These are phyloP conservation scores for Darevskia nairensis DNA, from an alignment of 2,797 vertebrate species.

Conservation along the genomic window DNA sequence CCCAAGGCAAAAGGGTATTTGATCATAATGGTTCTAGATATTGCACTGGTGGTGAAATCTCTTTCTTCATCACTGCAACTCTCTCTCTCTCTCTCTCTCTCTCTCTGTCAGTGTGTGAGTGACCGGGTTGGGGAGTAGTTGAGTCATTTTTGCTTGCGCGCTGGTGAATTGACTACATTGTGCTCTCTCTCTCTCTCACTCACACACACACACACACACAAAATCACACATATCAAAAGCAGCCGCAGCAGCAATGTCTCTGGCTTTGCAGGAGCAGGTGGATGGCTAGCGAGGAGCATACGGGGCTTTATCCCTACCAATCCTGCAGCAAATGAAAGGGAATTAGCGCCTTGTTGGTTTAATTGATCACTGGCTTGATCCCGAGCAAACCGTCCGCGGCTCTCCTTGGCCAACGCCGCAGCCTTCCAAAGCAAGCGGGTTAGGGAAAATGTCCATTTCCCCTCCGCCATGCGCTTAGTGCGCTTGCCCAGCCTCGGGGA, in stretches of 20 bases:
- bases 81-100: no score
- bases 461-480: neutral
- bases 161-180: conserved; percentile 19
- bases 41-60: neutral
- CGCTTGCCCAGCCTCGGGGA: neutral
- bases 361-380: conserved; percentile 31
- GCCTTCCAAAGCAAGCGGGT: conserved; percentile 7
- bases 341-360: conserved; percentile 36
- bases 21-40: neutral
- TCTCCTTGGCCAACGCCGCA: neutral
- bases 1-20: neutral
- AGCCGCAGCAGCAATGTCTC: neutral
- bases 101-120: neutral
- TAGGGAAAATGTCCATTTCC: neutral
- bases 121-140: neutral
- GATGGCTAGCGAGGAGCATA: neutral
- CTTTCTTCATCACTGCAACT: neutral
- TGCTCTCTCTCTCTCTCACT: no score
- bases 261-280: neutral
- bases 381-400: neutral
- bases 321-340: conserved; percentile 42
- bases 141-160: conserved; percentile 21
- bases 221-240: neutral
- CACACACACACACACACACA: neutral
- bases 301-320: conserved; percentile 2